Evolutionary conservation across 2,113 vertebrate genomes (phyloP), one percentile per base, ranked within the genome.

Genomic region (Forbesichthys papilliferus): DNA sequence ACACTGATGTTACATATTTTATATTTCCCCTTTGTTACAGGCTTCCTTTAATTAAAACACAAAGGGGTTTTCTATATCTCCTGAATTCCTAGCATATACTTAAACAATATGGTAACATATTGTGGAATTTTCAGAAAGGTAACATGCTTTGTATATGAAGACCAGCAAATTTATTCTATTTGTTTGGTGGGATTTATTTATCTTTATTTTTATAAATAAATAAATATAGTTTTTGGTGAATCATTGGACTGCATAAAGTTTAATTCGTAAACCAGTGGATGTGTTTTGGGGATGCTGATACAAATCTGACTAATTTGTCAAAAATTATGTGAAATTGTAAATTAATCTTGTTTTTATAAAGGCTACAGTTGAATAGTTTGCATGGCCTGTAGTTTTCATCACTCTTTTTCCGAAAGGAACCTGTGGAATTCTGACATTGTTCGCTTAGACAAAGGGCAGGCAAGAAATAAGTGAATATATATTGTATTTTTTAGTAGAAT

Each of bases 331-430:
- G 27, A 27, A 27, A 3, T 27, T 27, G 27, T 27, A 27, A 27
- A 27, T 27, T 27, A 27, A 27, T 27, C 27, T 27, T 27, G 27
- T 27, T 27, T 27, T 27, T 27, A 27, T 3, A 27, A 74, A 14
- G 67, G 16, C 12, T 73, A 9, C 33, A 0, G 33, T 77, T 67
- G 74, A 69, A 77, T 64, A 27, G 58, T 33, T 61, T 27, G 54
- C 34, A 61, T 18, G 60, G 11, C 4, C 6, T 36, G 33, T 64
- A n/a, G 34, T 56, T 49, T 61, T 9, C 3, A 33, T 11, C 20
- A 48, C 47, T n/a, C 42, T 5, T 7, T 61, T 46, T 62, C 12
- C 12, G 8, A 46, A 51, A 68, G 58, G 68, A 13, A 46, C 5
- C 12, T 64, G 9, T 58, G 1, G 16, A 5, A 51, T 65, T 66